Percentiles rank a stretch among this genome's conserved stretches.
phyloP scores from a whole-genome alignment of 2,888 invertebrate genomes.

The Electrophaes corylata region DNA sequence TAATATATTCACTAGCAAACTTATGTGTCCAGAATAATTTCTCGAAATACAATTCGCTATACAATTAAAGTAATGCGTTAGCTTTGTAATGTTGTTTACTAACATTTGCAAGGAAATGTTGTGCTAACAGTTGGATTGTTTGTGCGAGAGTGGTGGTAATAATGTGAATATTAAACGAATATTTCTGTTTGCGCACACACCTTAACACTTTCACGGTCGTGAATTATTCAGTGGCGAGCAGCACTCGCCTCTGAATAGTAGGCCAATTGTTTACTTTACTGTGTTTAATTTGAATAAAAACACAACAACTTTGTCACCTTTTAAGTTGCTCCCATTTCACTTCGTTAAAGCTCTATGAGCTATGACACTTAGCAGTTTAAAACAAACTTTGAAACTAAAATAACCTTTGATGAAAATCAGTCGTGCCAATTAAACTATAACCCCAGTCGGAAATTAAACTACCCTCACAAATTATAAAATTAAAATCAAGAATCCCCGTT shows the following conservation, averaged over 20 bases:
- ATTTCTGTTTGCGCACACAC: conserved; percentile 72
- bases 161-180: conserved; percentile 77
- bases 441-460: conserved; percentile 30
- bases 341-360: background rate
- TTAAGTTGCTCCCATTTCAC: background rate
- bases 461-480: conserved; percentile 37
- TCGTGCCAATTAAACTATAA: conserved; percentile 12
- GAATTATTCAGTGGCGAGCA: conserved; percentile 71
- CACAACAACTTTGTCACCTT: conserved; percentile 24
- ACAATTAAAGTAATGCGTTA: conserved; percentile 34
- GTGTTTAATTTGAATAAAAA: conserved; percentile 46
- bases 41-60: conserved; percentile 10
- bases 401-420: conserved; percentile 18
- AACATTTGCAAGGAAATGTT: conserved; percentile 54
- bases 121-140: conserved; percentile 57
- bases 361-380: background rate
- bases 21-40: conserved; percentile 17
- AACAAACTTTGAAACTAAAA: conserved; percentile 7
- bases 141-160: conserved; percentile 60
- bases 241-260: conserved; percentile 46
- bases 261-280: conserved; percentile 58
- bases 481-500: conserved; percentile 39
- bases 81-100: conserved; percentile 46
- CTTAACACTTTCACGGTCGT: conserved; percentile 67
- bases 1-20: conserved; percentile 19